These are phyloP conservation scores for Osmerus eperlanus DNA, from an alignment of 2,113 vertebrate genomes.

Conservation along the genomic window DNA sequence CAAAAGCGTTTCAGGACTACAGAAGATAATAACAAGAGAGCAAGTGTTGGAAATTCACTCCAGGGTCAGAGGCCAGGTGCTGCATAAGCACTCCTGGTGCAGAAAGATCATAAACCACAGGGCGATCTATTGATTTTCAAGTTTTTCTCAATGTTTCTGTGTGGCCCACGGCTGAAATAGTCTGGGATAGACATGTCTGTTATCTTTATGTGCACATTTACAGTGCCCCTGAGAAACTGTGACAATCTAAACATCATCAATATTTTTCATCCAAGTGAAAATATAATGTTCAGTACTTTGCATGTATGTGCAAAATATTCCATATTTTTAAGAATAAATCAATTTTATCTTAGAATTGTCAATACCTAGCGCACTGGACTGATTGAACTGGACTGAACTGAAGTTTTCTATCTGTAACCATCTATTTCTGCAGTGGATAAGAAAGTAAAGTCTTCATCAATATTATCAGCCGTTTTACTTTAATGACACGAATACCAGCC, in stretches of 20 bases:
- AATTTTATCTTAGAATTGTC: background rate
- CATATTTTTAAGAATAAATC: background rate
- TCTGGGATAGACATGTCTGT: conserved; percentile 45
- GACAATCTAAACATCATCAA: conserved; percentile 26
- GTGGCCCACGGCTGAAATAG: conserved; percentile 53
- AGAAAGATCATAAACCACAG: conserved; percentile 63
- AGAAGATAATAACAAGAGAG: conserved; percentile 44
- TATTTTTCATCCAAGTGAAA: conserved; percentile 23
- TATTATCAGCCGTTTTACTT: conserved; percentile 8
- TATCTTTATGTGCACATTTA: conserved; percentile 58
- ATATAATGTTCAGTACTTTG: conserved; percentile 37
- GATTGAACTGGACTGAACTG: conserved; percentile 20
- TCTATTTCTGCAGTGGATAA: background rate
- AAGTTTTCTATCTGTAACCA: background rate
- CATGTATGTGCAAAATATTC: conserved; percentile 6
- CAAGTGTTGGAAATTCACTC: conserved; percentile 54
- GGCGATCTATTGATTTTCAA: conserved; percentile 58
- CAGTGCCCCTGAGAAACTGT: conserved; percentile 42
- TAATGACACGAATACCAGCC: conserved; percentile 25
- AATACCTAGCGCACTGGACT: background rate
- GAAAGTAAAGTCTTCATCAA: background rate
- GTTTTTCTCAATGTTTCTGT: conserved; percentile 58
- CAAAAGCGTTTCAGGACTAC: conserved; percentile 34
- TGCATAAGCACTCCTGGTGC: conserved; percentile 60
- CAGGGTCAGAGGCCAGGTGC: conserved; percentile 59